Percentiles rank a stretch among this genome's conserved stretches.
Evolutionary conservation across 2,888 invertebrate species (phyloP).

Genomic region (Myopa tessellatipennis): DNA sequence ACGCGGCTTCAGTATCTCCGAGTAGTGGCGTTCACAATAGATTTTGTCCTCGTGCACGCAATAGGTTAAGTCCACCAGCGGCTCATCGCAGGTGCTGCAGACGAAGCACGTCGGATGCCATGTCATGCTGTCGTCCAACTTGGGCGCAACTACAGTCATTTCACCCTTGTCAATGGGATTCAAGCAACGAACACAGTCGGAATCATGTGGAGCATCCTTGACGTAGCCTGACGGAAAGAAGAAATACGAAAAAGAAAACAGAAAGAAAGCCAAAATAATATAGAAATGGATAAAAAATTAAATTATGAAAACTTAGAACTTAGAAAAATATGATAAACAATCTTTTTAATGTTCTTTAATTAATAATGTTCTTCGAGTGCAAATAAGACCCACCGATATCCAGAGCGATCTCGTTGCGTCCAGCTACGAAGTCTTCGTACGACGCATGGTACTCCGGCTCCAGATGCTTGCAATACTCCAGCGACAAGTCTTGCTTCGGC

Average conservation of each 20-base stretch:
- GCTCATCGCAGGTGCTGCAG: slow-evolving; percentile 88
- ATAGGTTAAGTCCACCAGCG: slow-evolving; percentile 95
- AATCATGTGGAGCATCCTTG: slow-evolving; percentile 73
- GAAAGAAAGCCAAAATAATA: not conserved
- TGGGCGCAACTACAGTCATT: slow-evolving; percentile 86
- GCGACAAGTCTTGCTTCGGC: slow-evolving; percentile 93
- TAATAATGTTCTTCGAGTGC: not conserved
- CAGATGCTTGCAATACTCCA: slow-evolving; percentile 89
- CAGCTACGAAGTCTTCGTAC: slow-evolving; percentile 94
- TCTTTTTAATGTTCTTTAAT: not conserved
- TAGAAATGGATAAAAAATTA: not conserved
- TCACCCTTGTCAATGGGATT: slow-evolving; percentile 83
- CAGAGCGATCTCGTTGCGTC: slow-evolving; percentile 93
- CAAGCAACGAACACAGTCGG: slow-evolving; percentile 85
- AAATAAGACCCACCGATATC: slow-evolving; percentile 79
- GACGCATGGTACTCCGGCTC: slow-evolving; percentile 81
- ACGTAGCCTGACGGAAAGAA: slow-evolving; percentile 69
- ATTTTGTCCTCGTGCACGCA: slow-evolving; percentile 89
- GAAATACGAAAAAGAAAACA: not conserved
- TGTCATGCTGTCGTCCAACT: slow-evolving; percentile 79
- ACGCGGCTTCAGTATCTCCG: slow-evolving; percentile 93
- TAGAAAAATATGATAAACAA: too few relatives aligned
- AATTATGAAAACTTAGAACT: not conserved
- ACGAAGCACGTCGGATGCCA: slow-evolving; percentile 96
- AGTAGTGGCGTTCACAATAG: slow-evolving; percentile 96